Evolutionary conservation across 1,140 invertebrate genomes (phyloP).

Genomic region (Cydia amplana): DNA sequence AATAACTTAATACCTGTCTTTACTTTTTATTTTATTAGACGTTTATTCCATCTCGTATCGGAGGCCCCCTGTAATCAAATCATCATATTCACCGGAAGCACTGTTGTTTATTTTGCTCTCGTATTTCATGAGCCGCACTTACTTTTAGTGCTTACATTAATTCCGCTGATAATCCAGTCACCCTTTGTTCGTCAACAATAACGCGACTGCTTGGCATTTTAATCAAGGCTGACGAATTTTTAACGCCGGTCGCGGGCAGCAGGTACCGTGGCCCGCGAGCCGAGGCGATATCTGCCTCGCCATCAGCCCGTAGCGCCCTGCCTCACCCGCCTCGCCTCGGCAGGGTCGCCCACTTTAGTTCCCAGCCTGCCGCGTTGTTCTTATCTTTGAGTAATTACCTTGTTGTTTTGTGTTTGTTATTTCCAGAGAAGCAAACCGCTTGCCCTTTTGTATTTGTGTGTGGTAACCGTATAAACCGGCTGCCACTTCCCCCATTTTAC

Average conservation of each 20-base stretch:
- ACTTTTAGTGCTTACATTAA: conserved; percentile 43
- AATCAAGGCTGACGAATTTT: conserved; percentile 53
- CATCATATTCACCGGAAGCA: conserved; percentile 10
- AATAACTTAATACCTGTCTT: neutral
- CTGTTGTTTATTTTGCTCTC: conserved; percentile 14
- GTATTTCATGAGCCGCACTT: conserved; percentile 33
- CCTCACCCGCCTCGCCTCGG: conserved; percentile 41
- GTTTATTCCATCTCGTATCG: neutral
- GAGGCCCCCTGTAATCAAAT: neutral
- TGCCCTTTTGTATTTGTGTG: conserved; percentile 44
- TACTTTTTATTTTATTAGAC: neutral
- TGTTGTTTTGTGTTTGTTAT: conserved; percentile 57
- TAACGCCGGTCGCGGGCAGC: conserved; percentile 37
- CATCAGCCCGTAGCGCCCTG: conserved; percentile 37
- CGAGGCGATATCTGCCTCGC: conserved; percentile 40
- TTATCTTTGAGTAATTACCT: conserved; percentile 68
- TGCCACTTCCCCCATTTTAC: conserved; percentile 18
- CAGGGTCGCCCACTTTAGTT: conserved; percentile 44
- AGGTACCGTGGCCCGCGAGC: conserved; percentile 28
- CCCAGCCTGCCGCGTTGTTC: conserved; percentile 52
- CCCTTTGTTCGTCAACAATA: conserved; percentile 45
- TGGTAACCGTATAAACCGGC: conserved; percentile 23
- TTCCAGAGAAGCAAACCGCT: conserved; percentile 42
- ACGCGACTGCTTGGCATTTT: conserved; percentile 41
- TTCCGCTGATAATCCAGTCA: conserved; percentile 44